Percentiles rank a stretch among this genome's conserved stretches.
Evolutionary conservation across 2,797 vertebrate genomes (phyloP).

Genomic region (Cyclura pinguis): DNA sequence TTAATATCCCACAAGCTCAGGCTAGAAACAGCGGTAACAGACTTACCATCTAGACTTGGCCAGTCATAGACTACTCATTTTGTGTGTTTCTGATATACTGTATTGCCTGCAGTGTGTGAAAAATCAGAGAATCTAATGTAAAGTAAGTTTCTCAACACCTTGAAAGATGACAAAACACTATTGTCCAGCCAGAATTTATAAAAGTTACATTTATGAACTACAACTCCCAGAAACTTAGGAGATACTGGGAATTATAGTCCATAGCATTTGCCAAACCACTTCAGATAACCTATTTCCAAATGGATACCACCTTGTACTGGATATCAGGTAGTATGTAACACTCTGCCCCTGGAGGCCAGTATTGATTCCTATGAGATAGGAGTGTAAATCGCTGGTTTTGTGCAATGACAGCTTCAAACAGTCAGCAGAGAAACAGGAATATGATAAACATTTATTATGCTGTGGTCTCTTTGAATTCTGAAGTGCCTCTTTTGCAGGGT

Average conservation of each 20-base stretch:
- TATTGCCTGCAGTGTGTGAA: neutral
- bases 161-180: neutral
- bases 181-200: neutral
- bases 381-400: conserved; percentile 43
- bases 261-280: neutral
- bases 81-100: too few species aligned
- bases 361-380: neutral
- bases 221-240: too few species aligned
- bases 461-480: conserved; percentile 41
- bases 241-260: neutral
- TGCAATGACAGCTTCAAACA: conserved; percentile 11
- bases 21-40: too few species aligned
- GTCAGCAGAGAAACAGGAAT: conserved; percentile 31
- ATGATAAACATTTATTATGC: conserved; percentile 21
- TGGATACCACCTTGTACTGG: neutral
- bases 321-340: neutral
- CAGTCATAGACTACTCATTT: too few species aligned
- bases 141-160: neutral
- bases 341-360: neutral
- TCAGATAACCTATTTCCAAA: neutral
- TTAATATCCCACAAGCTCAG: too few species aligned
- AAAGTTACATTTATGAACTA: too few species aligned
- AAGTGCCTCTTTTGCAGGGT: conserved; percentile 25
- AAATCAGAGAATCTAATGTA: neutral
- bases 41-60: too few species aligned